A percentile compares a stretch with the other conserved stretches of the same genome.
Conservation (phyloP, 2,113 vertebrate genomes). For the Cardinalis cardinalis region DNA sequence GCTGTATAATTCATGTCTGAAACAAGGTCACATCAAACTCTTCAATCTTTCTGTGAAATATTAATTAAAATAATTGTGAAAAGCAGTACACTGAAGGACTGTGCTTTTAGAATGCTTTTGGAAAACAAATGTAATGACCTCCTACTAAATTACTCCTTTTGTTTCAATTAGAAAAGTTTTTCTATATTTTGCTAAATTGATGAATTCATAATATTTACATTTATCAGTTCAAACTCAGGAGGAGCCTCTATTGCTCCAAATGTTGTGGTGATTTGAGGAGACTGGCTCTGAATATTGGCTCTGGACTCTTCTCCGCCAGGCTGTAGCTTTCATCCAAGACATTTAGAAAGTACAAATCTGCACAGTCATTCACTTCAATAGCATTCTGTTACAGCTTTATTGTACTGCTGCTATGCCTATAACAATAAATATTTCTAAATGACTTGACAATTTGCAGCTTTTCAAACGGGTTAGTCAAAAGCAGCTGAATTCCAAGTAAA, state of each 20-base stretch:
- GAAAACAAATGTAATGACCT: not conserved
- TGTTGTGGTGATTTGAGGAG: not conserved
- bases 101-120: not conserved
- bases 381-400: not conserved
- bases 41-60: not conserved
- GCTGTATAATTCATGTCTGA: not conserved
- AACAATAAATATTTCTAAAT: conserved; percentile 52
- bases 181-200: not conserved
- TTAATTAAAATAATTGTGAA: not conserved
- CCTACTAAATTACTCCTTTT: not conserved
- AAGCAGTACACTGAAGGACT: not conserved
- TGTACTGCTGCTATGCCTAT: not conserved
- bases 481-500: conserved; percentile 1
- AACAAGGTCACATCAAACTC: not conserved
- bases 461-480: conserved; percentile 24
- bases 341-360: not conserved
- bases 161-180: not conserved
- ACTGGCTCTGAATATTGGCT: not conserved
- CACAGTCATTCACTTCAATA: conserved; percentile 25
- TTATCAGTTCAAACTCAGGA: not conserved
- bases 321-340: not conserved
- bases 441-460: not conserved
- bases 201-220: not conserved
- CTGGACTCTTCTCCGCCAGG: not conserved
- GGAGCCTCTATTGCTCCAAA: not conserved